Evolutionary conservation across 2,113 vertebrate genomes (phyloP), one percentile per base, ranked within the genome.

Genomic region (Myiopsitta monachus): DNA sequence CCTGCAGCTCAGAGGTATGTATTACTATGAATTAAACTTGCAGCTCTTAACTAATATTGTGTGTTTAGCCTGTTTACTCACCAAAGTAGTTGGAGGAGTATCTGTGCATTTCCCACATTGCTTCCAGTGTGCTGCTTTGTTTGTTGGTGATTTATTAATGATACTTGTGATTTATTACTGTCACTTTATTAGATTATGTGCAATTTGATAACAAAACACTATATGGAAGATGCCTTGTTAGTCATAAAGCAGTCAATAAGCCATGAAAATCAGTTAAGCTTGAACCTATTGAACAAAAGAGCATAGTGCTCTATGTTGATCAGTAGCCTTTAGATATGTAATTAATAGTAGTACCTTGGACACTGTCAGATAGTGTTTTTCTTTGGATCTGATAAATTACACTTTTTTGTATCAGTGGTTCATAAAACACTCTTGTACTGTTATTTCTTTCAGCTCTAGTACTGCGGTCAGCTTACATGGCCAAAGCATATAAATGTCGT

Each of bases 221-320:
- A 28, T 88, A 82, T 95, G 83, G 90, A 95, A 87, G 83, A 88
- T 88, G 90, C 81, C 94, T 96, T 97, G 85, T 91, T 95, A 96
- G 90, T 91, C 84, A 93, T 94, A 96, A 95, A 90, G 77, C 95
- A 88, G 90, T 96, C 91, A 93, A 94, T 93, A 94, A 97, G 75
- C 95, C 97, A 97, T 97, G 95, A 96, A 95, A 97, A 97, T 95
- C 96, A 95, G 95, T 97, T 97, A 95, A 95, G 95, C 93, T 95
- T 95, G 92, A 95, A 94, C 44, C 92, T 90, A 96, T 95, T 96
- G 90, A 96, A 90, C 9, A 14, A 92, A 91, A 91, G 76, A 95
- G 43, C 90, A 88, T 54, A 94, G 73, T 76, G 77, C 57, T 90
- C 62, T 87, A 92, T 95, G 95, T 95, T 96, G 96, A 96, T 96